Percentiles rank a stretch among this genome's conserved stretches.
These are phyloP conservation scores for Psephotus haematonotus DNA, from an alignment of 2,113 vertebrate genomes.

Conservation along the genomic window DNA sequence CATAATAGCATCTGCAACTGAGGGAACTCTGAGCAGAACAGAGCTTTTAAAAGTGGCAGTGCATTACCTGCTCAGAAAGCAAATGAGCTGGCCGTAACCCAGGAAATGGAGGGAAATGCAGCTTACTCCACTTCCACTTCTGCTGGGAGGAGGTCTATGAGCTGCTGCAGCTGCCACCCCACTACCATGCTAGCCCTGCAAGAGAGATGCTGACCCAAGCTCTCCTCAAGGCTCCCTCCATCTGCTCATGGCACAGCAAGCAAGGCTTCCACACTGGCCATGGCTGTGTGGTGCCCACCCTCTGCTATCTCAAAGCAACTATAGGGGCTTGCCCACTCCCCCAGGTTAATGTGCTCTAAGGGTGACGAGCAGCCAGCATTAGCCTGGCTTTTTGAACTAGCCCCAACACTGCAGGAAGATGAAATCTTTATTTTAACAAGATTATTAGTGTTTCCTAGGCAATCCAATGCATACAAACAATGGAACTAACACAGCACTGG, in stretches of 20 bases:
- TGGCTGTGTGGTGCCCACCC: background rate
- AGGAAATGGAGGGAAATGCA: background rate
- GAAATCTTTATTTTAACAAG: slow-evolving; percentile 51
- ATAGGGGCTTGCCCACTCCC: background rate
- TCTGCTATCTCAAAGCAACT: background rate
- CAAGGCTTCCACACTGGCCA: background rate
- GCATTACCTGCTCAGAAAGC: background rate
- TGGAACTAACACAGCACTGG: slow-evolving; percentile 4
- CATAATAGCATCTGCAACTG: background rate
- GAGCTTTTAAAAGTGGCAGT: background rate
- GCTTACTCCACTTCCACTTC: background rate
- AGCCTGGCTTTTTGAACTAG: slow-evolving; percentile 19
- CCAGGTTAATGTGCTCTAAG: background rate
- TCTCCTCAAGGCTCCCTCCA: background rate
- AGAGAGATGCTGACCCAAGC: background rate
- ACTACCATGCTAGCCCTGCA: background rate
- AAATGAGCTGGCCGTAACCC: background rate
- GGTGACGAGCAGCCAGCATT: background rate
- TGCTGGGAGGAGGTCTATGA: background rate
- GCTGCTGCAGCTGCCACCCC: background rate
- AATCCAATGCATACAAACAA: slow-evolving; percentile 58
- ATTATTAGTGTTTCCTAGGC: slow-evolving; percentile 54
- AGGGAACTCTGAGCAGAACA: background rate
- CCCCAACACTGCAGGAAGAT: background rate
- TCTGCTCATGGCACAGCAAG: background rate